Percentiles rank a stretch among this genome's conserved stretches.
Conservation (phyloP, 1,140 invertebrate genomes). For the Zaprionus ornatus region DNA sequence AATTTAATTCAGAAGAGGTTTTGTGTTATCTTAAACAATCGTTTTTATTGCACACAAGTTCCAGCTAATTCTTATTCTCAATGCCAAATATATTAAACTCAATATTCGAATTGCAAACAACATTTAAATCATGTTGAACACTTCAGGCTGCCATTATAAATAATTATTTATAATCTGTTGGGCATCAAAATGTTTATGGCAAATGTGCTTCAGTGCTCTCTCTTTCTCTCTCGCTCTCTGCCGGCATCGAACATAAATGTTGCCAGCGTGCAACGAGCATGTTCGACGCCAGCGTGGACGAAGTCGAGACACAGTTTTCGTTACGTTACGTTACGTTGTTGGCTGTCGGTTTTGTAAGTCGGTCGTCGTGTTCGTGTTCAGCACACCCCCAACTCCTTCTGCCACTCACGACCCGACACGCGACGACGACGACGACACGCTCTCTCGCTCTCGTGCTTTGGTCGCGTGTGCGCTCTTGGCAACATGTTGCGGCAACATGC, state of each 20-base stretch:
- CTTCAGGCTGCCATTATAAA: not conserved
- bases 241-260: slow-evolving; percentile 18
- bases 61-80: no score
- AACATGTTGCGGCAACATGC: slow-evolving; percentile 43
- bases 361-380: slow-evolving; percentile 10
- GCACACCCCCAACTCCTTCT: slow-evolving; percentile 6
- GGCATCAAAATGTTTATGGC: slow-evolving; percentile 1
- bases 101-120: no score
- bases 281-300: slow-evolving; percentile 19
- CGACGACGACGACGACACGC: not conserved
- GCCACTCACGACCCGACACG: slow-evolving; percentile 7
- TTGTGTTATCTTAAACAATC: no score
- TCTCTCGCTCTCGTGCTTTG: not conserved
- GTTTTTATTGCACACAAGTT: no score
- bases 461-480: slow-evolving; percentile 3
- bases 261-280: not conserved
- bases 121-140: not conserved
- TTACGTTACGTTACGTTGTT: not conserved
- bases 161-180: slow-evolving; percentile 2
- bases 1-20: no score
- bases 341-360: slow-evolving; percentile 16
- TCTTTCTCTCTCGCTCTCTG: not conserved
- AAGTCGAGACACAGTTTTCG: slow-evolving; percentile 25
- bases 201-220: no score
- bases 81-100: no score